These are phyloP conservation scores for Tympanuchus pallidicinctus DNA, from an alignment of 2,113 vertebrate genomes.

Conservation along the genomic window DNA sequence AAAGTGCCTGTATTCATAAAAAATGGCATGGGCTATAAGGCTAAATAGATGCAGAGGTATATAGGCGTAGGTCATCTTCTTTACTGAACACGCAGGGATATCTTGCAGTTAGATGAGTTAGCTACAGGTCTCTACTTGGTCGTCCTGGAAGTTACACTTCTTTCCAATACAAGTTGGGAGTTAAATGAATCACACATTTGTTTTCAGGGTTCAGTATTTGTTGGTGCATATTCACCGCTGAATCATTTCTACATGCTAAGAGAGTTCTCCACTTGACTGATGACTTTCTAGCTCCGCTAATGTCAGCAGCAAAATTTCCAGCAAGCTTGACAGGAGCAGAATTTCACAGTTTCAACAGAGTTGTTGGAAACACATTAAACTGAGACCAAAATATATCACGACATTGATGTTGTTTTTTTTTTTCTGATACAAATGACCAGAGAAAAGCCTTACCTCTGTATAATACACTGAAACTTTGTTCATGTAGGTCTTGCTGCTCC, in stretches of 20 bases:
- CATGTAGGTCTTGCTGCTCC: not conserved
- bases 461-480: not conserved
- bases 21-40: not conserved
- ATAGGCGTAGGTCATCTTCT: not conserved
- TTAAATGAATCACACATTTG: not conserved
- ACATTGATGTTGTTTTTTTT: not conserved
- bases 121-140: not conserved
- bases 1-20: not conserved
- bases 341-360: not conserved
- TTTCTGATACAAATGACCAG: not conserved
- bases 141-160: not conserved
- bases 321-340: not conserved
- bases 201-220: not conserved
- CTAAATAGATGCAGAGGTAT: not conserved
- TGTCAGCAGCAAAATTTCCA: not conserved
- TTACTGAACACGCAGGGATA: rapidly evolving
- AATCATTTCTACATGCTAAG: not conserved
- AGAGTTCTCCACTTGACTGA: not conserved
- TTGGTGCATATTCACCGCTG: not conserved
- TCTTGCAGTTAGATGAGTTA: rapidly evolving
- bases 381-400: not conserved
- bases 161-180: not conserved
- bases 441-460: not conserved
- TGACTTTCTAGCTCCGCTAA: not conserved
- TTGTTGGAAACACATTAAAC: not conserved